These are phyloP conservation scores for Philonicus albiceps DNA, from an alignment of 2,888 invertebrate genomes.

Conservation along the genomic window DNA sequence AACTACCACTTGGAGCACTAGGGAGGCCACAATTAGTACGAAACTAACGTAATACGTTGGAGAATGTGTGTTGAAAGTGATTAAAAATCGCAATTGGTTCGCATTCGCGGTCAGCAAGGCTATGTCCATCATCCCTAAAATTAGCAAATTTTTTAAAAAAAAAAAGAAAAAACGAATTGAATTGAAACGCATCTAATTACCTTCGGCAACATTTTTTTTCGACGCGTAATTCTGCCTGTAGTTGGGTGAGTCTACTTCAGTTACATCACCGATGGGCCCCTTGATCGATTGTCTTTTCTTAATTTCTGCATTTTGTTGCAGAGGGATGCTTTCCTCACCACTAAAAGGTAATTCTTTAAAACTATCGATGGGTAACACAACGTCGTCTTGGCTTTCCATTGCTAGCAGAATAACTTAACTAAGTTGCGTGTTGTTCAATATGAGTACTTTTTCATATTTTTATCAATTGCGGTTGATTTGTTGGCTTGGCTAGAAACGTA, in stretches of 20 bases:
- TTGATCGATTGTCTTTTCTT: background rate
- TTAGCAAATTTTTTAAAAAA: background rate
- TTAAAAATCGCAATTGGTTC: conserved; percentile 72
- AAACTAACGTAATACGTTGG: conserved; percentile 69
- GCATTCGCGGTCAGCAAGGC: conserved; percentile 76
- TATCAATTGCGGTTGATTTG: background rate
- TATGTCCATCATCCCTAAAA: conserved; percentile 74
- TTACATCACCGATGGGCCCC: background rate
- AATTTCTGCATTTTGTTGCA: background rate
- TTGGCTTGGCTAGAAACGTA: background rate
- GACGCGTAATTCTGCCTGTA: conserved; percentile 53
- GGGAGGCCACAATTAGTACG: conserved; percentile 67
- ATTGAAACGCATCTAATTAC: conserved; percentile 46
- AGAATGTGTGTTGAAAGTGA: conserved; percentile 68
- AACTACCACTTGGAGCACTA: conserved; percentile 71
- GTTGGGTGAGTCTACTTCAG: background rate
- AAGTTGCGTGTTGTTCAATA: background rate
- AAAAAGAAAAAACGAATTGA: background rate
- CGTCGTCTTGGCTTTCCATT: background rate
- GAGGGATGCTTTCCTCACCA: background rate
- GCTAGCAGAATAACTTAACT: background rate
- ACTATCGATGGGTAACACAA: background rate
- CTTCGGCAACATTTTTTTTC: conserved; percentile 60
- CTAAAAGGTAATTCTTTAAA: conserved; percentile 9
- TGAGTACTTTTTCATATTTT: background rate